Base-by-base conservation (phyloP, 2,888 invertebrate genomes). In the Cheilosia pagana region DNA sequence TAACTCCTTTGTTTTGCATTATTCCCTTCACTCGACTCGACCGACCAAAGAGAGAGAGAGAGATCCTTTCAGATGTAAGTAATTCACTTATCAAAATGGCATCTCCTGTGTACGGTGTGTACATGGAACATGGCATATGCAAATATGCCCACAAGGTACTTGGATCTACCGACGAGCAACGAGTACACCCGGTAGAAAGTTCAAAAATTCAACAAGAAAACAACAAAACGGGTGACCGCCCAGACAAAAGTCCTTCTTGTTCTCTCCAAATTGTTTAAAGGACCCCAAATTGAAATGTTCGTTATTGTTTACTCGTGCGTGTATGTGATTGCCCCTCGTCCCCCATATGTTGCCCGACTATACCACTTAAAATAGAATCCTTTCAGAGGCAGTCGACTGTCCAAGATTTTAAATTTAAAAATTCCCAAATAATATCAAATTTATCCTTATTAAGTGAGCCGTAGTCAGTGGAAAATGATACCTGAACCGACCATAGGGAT, bases 181-280 rank as follows among this genome's bases (percentile, higher is more conserved):
- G 28, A 28, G 28, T 23, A 74, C 14, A 25, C 5, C 43, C 43
- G 45, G 35, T 31, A 45, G 52, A 76, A 76, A 76, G 76, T 63
- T 76, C 76, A 76, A 76, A 76, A 68, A 76, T 68, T 76, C 60
- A 68, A 53, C 75, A 67, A 52, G 67, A 53, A 68, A 59, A 59
- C 67, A 53, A 45, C 53, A 45, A 35, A 60, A 60, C 65, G 50
- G 52, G 12, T 43, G 50, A 43, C 31, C 35, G 35, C 31, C 45
- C 23, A 52, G 31, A 23, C 19, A 62, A 43, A 53, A 41, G 62
- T 50, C 57, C 57, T 59, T 23, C 53, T 19, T 23, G 3, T 39
- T 35, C 10, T 25, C 28, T 45, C 35, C 55, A 55, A 74, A 55
- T 63, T 74, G 48, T 55, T 74, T 55, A 31, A 57, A 75, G 65